Evolutionary conservation across 2,113 vertebrate genomes (phyloP).

Genomic region (Hippolais icterina): DNA sequence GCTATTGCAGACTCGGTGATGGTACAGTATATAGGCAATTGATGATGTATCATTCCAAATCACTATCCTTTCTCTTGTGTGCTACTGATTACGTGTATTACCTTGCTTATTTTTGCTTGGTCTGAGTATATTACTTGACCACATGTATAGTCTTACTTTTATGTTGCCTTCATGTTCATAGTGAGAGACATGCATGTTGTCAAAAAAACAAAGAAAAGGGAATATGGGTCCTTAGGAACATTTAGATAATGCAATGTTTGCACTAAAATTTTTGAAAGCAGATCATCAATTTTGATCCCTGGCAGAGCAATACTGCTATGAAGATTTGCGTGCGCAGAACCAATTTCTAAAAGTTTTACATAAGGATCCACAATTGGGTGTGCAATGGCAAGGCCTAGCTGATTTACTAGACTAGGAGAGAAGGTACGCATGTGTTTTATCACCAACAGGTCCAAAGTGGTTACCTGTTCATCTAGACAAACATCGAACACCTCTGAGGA

Average conservation of each 20-base stretch:
- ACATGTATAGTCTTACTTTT: background rate
- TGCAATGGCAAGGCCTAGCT: background rate
- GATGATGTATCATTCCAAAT: too few relatives aligned
- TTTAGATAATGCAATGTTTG: background rate
- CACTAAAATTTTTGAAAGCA: background rate
- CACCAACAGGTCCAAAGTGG: background rate
- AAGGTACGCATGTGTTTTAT: background rate
- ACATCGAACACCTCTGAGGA: fast-evolving
- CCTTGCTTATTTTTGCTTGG: background rate
- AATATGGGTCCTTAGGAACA: background rate
- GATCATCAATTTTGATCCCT: background rate
- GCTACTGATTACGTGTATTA: too few relatives aligned
- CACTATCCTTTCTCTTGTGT: too few relatives aligned
- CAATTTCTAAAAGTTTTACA: background rate
- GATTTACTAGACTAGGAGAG: background rate
- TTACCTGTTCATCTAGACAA: background rate
- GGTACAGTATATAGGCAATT: too few relatives aligned
- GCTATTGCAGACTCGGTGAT: too few relatives aligned
- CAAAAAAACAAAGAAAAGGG: background rate
- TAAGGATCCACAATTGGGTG: background rate
- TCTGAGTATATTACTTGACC: background rate
- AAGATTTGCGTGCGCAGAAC: background rate
- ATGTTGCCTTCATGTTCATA: background rate
- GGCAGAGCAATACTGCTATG: background rate
- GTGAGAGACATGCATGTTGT: background rate